Evolutionary conservation across 2,797 vertebrate genomes (phyloP), one percentile per base, ranked within the genome.

Genomic region (Argentina silus): DNA sequence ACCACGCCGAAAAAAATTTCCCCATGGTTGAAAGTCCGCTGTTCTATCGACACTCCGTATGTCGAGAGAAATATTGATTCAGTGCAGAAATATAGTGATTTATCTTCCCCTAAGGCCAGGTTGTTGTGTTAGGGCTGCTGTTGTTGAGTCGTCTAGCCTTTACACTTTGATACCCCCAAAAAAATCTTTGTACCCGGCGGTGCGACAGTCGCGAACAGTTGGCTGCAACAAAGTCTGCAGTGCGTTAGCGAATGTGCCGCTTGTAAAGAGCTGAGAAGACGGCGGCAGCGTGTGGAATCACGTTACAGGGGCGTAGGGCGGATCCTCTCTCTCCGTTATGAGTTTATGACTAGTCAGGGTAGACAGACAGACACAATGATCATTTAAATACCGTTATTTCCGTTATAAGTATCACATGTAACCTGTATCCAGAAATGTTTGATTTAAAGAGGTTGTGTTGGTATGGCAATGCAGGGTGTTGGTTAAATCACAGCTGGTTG

Each of bases 261-360:
- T 45, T 6, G 27, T 36, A 51, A 60, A 51, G 14, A 71, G 60
- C 47, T 14, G 42, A 42, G 23, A 60, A 19, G 23, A 12, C 62
- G 9, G 23, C 44, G 23, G 72, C 53, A 70, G 72, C 70, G 63
- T 75, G 68, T 50, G 55, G 69, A 75, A 63, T 78, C 80, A 79
- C 80, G 74, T 78, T 80, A 73, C 67, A 27, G 51, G 67, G 76
- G 69, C 80, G 78, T 69, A 81, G 86, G 86, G 86, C 85, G 85
- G 86, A 67, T 85, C 86, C 86, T 78, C 67, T 44, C 11, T 51
- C 9, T 42, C 27, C 1, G 27, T 36, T 36, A 36, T 36, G 27
- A 36, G 2, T 36, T 36, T 36, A 36, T 36, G 27, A 36, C 27
- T 36, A 36, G 27, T 36, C 27, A 36, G 27, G 27, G 27, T 36